Evolutionary conservation across 2,888 invertebrate species (phyloP).

Genomic region (Thysanoteuthis rhombus): DNA sequence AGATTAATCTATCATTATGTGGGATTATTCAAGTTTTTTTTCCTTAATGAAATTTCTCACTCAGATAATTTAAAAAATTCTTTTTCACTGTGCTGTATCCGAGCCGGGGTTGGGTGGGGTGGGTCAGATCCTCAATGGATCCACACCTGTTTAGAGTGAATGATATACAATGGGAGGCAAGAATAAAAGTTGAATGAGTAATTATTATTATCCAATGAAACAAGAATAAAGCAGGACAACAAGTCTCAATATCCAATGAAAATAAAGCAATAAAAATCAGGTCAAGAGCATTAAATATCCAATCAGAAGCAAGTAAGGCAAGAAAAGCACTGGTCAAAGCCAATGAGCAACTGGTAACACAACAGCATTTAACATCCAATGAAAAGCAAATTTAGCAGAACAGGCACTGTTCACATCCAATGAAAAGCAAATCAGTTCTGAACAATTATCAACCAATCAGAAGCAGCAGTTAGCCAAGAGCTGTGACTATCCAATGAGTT

Average conservation of each 20-base stretch:
- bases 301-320: background rate
- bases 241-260: background rate
- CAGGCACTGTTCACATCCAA: background rate
- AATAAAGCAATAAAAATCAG: background rate
- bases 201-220: background rate
- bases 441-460: background rate
- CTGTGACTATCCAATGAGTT: background rate
- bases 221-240: background rate
- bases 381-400: background rate
- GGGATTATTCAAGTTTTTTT: too few relatives aligned
- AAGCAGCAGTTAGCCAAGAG: background rate
- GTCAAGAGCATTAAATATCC: background rate
- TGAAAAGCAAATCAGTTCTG: background rate
- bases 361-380: background rate
- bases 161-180: background rate
- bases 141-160: too few relatives aligned
- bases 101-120: too few relatives aligned
- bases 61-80: too few relatives aligned
- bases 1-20: too few relatives aligned
- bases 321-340: background rate
- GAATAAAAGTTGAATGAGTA: background rate
- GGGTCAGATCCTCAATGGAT: too few relatives aligned
- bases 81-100: too few relatives aligned
- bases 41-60: too few relatives aligned
- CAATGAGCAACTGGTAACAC: background rate